Percentiles rank a stretch among this genome's conserved stretches.
Evolutionary conservation across 2,888 invertebrate species (phyloP).

Genomic region (Pandemis cinnamomeana): DNA sequence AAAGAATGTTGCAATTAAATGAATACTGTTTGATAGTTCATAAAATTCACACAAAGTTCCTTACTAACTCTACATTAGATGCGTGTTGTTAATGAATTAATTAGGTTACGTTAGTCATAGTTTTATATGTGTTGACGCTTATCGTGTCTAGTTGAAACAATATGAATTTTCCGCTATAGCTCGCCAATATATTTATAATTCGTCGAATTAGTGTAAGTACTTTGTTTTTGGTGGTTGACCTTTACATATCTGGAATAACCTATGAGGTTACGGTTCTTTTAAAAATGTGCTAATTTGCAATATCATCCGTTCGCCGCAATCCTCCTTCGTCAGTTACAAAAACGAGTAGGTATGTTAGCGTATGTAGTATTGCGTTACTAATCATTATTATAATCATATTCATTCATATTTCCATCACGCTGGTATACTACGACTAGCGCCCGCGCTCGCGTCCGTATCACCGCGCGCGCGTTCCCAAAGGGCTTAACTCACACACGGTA

Average conservation of each 20-base stretch:
- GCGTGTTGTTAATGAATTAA: background rate
- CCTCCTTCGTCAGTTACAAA: background rate
- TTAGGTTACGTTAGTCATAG: background rate
- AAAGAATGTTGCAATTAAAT: no score
- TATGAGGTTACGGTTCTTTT: background rate
- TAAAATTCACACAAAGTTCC: background rate
- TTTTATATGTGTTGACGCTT: background rate
- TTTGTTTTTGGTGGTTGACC: background rate
- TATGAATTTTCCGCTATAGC: background rate
- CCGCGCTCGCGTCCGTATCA: background rate
- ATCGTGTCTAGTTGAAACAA: background rate
- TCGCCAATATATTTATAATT: background rate
- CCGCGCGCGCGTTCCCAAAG: slow-evolving; percentile 3
- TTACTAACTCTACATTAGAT: slow-evolving; percentile 2
- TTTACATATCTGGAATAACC: background rate
- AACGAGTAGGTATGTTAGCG: background rate
- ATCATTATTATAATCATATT: slow-evolving; percentile 14
- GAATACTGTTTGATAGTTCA: no score
- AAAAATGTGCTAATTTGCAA: background rate
- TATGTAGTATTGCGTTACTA: background rate
- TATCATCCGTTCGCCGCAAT: background rate
- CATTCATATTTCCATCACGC: slow-evolving; percentile 25
- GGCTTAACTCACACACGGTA: background rate
- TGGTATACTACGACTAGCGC: background rate
- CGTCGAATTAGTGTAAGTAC: background rate